Evolutionary conservation across 1,140 invertebrate species (phyloP).

Genomic region (Scaptomyza pallida): DNA sequence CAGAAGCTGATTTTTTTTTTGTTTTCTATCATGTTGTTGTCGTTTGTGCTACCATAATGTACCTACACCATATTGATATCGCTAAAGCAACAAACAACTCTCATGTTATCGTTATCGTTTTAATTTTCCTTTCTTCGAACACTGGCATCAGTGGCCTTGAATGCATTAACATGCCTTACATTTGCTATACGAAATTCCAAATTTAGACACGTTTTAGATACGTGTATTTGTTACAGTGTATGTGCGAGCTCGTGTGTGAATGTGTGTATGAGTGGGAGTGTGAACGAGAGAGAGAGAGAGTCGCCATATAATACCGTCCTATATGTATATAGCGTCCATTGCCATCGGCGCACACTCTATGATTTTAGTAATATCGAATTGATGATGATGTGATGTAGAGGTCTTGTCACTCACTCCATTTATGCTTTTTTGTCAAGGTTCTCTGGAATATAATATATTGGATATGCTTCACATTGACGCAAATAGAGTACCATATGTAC

Average conservation of each 20-base stretch:
- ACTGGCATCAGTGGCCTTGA: slow-evolving; percentile 9
- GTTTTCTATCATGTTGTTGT: background rate
- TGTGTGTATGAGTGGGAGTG: slow-evolving; percentile 15
- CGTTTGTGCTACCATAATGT: too few relatives aligned
- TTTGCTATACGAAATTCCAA: slow-evolving; percentile 18
- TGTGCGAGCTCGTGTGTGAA: background rate
- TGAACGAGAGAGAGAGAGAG: slow-evolving; percentile 3
- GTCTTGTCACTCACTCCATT: slow-evolving; percentile 1
- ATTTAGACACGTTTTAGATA: slow-evolving; percentile 1
- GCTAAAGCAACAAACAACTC: too few relatives aligned
- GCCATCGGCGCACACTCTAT: slow-evolving; percentile 51
- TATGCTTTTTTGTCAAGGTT: slow-evolving; percentile 6
- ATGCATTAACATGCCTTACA: slow-evolving; percentile 16
- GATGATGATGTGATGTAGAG: slow-evolving; percentile 1
- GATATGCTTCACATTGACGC: slow-evolving; percentile 18
- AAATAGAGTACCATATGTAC: background rate
- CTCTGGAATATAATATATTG: slow-evolving; percentile 24
- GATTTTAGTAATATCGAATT: too few relatives aligned
- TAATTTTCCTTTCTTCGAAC: background rate
- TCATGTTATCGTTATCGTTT: slow-evolving; percentile 2
- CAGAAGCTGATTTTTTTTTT: background rate
- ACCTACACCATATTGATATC: too few relatives aligned
- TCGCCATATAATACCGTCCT: slow-evolving; percentile 70
- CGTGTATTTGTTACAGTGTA: background rate
- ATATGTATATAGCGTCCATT: slow-evolving; percentile 64